These are phyloP conservation scores for Hyalella azteca DNA, from an alignment of 2,888 invertebrate genomes.

Conservation along the genomic window DNA sequence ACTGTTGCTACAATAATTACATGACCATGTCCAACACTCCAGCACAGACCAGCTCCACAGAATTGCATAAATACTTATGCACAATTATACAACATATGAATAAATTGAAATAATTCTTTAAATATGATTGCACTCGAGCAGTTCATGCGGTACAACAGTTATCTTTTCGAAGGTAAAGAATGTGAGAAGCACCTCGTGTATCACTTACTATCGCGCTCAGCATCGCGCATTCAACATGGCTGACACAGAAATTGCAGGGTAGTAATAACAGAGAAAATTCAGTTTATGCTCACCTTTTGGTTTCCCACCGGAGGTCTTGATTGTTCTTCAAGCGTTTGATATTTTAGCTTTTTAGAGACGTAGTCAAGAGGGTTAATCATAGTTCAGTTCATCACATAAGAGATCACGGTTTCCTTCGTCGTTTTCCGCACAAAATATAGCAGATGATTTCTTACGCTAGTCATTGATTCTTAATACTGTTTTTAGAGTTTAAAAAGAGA, in stretches of 20 bases:
- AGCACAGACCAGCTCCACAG: too few species aligned
- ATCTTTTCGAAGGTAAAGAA: too few species aligned
- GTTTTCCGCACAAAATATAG: slow-evolving; percentile 17
- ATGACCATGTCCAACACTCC: too few species aligned
- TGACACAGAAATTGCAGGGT: slow-evolving; percentile 1
- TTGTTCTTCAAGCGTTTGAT: slow-evolving; percentile 56
- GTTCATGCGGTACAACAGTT: too few species aligned
- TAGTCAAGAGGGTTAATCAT: slow-evolving; percentile 57
- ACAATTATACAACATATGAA: too few species aligned
- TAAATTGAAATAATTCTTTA: too few species aligned
- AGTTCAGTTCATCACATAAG: slow-evolving; percentile 45
- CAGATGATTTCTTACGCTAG: slow-evolving; percentile 19
- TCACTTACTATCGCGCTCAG: neutral
- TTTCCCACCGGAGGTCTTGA: slow-evolving; percentile 38
- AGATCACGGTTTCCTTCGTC: neutral
- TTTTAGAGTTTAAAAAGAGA: too few species aligned
- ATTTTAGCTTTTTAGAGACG: slow-evolving; percentile 57
- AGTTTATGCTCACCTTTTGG: neutral
- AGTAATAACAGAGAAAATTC: neutral
- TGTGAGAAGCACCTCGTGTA: too few species aligned
- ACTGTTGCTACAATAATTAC: too few species aligned
- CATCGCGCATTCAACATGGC: slow-evolving; percentile 22
- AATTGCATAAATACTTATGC: too few species aligned
- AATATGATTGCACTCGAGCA: too few species aligned
- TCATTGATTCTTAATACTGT: slow-evolving; percentile 14